These are phyloP conservation scores for Agrochola lota DNA, from an alignment of 2,888 invertebrate genomes.

Conservation along the genomic window DNA sequence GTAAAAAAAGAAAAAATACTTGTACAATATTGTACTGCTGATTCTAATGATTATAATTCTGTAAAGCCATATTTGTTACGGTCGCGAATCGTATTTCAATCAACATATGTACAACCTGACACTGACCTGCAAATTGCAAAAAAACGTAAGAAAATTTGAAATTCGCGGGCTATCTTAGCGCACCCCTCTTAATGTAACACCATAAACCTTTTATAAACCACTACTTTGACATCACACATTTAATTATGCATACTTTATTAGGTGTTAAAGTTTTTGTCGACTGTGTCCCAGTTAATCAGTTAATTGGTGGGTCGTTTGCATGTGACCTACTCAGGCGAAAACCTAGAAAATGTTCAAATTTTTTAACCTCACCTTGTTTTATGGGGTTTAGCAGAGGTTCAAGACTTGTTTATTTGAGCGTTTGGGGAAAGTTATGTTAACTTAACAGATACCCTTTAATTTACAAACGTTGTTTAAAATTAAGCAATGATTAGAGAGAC, in stretches of 20 bases:
- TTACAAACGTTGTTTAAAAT: background rate
- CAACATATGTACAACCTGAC: too few species aligned
- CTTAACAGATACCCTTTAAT: background rate
- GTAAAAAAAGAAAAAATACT: too few species aligned
- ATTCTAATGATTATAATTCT: too few species aligned
- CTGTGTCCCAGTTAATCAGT: slow-evolving; percentile 29
- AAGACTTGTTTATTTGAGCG: slow-evolving; percentile 12
- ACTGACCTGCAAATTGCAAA: too few species aligned
- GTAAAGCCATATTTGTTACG: too few species aligned
- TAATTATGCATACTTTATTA: slow-evolving; percentile 23
- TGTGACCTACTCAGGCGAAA: slow-evolving; percentile 46
- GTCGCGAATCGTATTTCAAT: too few species aligned
- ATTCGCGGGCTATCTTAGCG: too few species aligned
- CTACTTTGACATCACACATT: background rate
- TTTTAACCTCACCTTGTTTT: slow-evolving; percentile 30
- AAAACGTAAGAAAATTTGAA: too few species aligned
- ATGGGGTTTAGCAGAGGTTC: slow-evolving; percentile 8
- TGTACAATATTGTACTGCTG: too few species aligned
- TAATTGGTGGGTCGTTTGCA: slow-evolving; percentile 34
- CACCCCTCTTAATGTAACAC: background rate
- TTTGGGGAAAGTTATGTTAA: slow-evolving; percentile 14
- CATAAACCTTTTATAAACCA: slow-evolving; percentile 1
- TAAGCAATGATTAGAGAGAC: too few species aligned
- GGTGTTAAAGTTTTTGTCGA: slow-evolving; percentile 19
- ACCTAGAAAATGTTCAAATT: slow-evolving; percentile 50